A percentile compares a stretch with the other conserved stretches of the same genome.
Evolutionary conservation across 2,113 vertebrate species (phyloP).

Genomic region (Athene cunicularia): DNA sequence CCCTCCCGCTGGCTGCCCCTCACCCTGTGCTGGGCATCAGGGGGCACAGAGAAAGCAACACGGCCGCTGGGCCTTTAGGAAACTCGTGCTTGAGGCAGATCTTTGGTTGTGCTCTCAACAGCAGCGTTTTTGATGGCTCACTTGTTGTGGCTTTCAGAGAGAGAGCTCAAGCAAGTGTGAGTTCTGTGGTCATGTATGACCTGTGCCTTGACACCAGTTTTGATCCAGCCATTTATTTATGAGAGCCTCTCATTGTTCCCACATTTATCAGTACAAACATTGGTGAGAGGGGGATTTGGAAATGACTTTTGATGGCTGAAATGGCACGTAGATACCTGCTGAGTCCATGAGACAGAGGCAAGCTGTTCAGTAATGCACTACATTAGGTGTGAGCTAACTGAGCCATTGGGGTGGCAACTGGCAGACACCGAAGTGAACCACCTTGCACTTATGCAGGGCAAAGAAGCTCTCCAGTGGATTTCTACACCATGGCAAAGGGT

Average conservation of each 20-base stretch:
- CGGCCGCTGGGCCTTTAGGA: fast-evolving
- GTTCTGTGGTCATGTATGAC: neutral
- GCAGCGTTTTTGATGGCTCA: fast-evolving
- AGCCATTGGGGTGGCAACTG: neutral
- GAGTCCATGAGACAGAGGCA: neutral
- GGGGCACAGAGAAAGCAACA: fast-evolving
- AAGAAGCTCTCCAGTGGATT: neutral
- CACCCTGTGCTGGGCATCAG: too few species aligned
- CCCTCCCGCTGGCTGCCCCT: fast-evolving
- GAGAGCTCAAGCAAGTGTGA: neutral
- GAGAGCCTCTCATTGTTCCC: neutral
- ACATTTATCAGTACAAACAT: neutral
- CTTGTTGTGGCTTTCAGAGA: neutral
- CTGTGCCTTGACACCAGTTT: neutral
- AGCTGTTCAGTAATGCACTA: neutral
- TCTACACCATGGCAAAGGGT: neutral
- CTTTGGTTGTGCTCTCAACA: neutral
- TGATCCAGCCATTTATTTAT: neutral
- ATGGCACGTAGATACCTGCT: neutral
- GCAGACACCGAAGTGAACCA: neutral
- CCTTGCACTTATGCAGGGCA: neutral
- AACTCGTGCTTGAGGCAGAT: fast-evolving
- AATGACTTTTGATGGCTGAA: neutral
- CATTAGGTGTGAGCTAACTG: neutral
- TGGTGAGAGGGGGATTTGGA: neutral